phyloP scores from a whole-genome alignment of 2,888 invertebrate species.

The Chironomus tentans region DNA sequence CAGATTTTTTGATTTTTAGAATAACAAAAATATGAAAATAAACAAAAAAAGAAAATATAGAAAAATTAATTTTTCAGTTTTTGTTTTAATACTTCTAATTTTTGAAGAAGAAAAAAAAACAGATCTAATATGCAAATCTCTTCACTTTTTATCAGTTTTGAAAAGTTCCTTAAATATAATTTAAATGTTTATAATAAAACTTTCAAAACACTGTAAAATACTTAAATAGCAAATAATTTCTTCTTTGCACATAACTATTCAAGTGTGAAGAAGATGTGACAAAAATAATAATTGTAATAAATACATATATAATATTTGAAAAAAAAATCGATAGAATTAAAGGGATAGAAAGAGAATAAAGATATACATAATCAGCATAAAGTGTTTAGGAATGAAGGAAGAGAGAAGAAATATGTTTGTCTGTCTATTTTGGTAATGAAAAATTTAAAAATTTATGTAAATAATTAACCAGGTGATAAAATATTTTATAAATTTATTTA shows the following conservation, averaged over 20 bases:
- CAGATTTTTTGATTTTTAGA: constrained; percentile 20
- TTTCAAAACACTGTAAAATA: no score
- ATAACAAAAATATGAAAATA: constrained; percentile 26
- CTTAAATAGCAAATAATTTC: neutral
- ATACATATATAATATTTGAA: neutral
- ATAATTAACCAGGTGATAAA: neutral
- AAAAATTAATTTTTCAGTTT: constrained; percentile 24
- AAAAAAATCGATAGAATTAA: neutral
- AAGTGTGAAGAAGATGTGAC: neutral
- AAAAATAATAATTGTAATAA: neutral
- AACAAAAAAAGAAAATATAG: constrained; percentile 24
- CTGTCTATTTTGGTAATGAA: neutral
- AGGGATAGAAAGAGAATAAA: neutral
- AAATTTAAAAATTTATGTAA: neutral
- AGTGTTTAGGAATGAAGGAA: neutral
- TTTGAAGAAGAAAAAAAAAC: neutral
- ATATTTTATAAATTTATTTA: no score
- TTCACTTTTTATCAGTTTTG: neutral
- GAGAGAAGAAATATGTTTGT: neutral
- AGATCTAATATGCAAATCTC: neutral
- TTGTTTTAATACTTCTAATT: neutral
- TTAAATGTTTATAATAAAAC: neutral
- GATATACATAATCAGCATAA: neutral
- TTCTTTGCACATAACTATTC: neutral
- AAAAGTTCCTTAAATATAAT: neutral